A percentile compares a stretch with the other conserved stretches of the same genome.
phyloP scores from a whole-genome alignment of 1,140 invertebrate genomes.

The Oreohelix idahoensis region DNA sequence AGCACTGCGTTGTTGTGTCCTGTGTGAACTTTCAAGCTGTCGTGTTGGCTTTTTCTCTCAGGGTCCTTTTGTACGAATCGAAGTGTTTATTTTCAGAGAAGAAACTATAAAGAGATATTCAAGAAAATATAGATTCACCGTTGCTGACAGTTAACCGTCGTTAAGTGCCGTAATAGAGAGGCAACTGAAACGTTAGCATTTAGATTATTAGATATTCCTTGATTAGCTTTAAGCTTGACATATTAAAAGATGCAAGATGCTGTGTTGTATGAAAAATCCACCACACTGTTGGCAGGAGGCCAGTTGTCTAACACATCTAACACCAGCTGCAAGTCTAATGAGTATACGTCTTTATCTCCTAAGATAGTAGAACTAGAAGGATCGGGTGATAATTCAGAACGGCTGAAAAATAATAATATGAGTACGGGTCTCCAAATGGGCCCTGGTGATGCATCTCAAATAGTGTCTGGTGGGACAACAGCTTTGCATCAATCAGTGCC shows the following conservation, averaged over 20 bases:
- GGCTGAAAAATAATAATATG: background rate
- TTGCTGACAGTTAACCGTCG: background rate
- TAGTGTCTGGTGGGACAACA: constrained; percentile 25
- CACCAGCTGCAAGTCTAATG: background rate
- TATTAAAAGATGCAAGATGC: constrained; percentile 79
- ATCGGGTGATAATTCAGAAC: background rate
- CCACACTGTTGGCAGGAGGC: constrained; percentile 72
- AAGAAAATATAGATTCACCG: background rate
- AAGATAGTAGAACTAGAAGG: constrained; percentile 1
- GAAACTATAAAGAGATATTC: background rate
- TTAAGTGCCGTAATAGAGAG: background rate
- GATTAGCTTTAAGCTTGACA: background rate
- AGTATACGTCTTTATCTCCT: background rate
- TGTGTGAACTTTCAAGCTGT: constrained; percentile 14
- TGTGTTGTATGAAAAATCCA: constrained; percentile 76
- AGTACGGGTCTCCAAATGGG: constrained; percentile 16
- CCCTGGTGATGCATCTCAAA: constrained; percentile 50
- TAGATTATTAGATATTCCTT: too few species aligned
- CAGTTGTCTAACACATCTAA: constrained; percentile 9
- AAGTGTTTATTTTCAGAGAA: background rate
- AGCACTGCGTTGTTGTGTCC: constrained; percentile 35
- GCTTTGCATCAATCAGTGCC: background rate
- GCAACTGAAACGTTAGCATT: background rate
- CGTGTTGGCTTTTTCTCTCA: constrained; percentile 11
- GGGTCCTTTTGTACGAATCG: background rate